Conservation (phyloP, 2,888 invertebrate species). For the Drosophila neotestacea region DNA sequence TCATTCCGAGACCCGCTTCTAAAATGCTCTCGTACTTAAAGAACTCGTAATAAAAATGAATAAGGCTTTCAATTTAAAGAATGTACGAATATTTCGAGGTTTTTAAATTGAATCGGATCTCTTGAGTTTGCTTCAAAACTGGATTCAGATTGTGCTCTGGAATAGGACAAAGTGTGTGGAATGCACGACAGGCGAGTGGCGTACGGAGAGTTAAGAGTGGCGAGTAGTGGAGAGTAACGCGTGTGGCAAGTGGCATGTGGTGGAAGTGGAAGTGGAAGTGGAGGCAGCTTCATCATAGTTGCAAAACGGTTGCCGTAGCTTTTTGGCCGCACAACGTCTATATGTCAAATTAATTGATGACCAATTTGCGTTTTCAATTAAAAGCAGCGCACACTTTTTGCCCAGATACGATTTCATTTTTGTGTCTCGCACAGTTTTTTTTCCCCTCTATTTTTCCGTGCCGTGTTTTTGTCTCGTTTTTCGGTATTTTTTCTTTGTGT, state of each 20-base stretch:
- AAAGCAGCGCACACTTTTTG: constrained; percentile 69
- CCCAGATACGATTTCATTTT: constrained; percentile 69
- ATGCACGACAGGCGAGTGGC: background rate
- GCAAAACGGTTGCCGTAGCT: constrained; percentile 54
- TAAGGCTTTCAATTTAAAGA: no score
- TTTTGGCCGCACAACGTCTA: constrained; percentile 53
- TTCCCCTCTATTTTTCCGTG: constrained; percentile 60
- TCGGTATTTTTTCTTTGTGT: constrained; percentile 69
- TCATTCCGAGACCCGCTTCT: no score
- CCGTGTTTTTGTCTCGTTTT: constrained; percentile 40
- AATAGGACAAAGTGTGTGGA: constrained; percentile 6
- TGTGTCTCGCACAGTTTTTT: constrained; percentile 63
- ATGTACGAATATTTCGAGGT: background rate
- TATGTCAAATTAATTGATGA: constrained; percentile 80
- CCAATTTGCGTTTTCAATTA: constrained; percentile 79
- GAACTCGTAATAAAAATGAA: background rate
- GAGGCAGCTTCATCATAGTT: constrained; percentile 42
- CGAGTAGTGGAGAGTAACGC: background rate
- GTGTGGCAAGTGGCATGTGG: constrained; percentile 1
- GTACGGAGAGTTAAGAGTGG: background rate
- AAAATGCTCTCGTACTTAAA: no score
- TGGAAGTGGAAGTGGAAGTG: background rate
- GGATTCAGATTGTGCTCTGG: background rate
- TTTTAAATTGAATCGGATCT: background rate
- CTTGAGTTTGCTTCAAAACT: background rate